Evolutionary conservation across 2,888 invertebrate species (phyloP).

Genomic region (Drosophila mettleri): DNA sequence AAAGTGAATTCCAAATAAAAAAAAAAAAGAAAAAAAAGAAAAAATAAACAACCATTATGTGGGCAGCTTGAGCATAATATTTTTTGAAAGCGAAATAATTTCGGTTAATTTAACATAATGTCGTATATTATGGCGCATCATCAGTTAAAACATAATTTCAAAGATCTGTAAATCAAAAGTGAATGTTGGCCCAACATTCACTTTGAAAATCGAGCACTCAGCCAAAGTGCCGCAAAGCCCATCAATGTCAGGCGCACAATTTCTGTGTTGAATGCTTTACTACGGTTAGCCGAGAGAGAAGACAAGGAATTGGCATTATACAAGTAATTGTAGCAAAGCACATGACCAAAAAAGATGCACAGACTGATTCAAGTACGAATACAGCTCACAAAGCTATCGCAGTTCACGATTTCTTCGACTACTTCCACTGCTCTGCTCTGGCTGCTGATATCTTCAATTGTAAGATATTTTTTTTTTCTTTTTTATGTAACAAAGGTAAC

Average conservation of each 20-base stretch:
- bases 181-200: slow-evolving; percentile 70
- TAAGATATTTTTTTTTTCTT: slow-evolving; percentile 38
- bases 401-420: slow-evolving; percentile 51
- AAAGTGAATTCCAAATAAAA: slow-evolving; percentile 33
- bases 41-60: slow-evolving; percentile 33
- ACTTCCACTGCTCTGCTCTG: slow-evolving; percentile 21
- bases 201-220: slow-evolving; percentile 65
- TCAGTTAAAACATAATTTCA: slow-evolving; percentile 38
- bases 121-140: slow-evolving; percentile 62
- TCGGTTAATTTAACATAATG: slow-evolving; percentile 58
- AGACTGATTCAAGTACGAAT: slow-evolving; percentile 18
- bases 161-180: slow-evolving; percentile 58
- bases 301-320: slow-evolving; percentile 40
- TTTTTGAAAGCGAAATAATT: slow-evolving; percentile 63
- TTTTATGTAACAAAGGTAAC: slow-evolving; percentile 50
- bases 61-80: slow-evolving; percentile 42
- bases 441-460: slow-evolving; percentile 29
- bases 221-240: slow-evolving; percentile 39
- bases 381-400: slow-evolving; percentile 48
- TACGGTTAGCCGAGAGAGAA: slow-evolving; percentile 6
- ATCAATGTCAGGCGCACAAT: slow-evolving; percentile 53
- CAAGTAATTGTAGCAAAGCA: slow-evolving; percentile 64
- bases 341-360: slow-evolving; percentile 51
- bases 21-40: too few species aligned
- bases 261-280: slow-evolving; percentile 17